Evolutionary conservation across 2,888 invertebrate genomes (phyloP), one percentile per base, ranked within the genome.

Genomic region (Seira ritae): DNA sequence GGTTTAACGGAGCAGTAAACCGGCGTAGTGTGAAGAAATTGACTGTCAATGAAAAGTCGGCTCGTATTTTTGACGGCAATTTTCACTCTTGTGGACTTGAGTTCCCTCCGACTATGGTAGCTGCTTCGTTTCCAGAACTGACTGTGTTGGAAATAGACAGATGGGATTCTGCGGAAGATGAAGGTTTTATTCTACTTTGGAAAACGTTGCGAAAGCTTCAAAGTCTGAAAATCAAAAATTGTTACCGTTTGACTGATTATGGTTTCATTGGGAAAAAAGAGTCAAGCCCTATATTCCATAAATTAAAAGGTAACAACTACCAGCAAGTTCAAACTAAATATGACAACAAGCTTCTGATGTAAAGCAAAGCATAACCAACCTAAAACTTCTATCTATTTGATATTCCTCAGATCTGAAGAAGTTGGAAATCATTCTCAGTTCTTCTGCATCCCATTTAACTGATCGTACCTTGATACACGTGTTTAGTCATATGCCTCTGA

Each of bases 181-280:
- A 67, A 67, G 67, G 67, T 17, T 67, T 67, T 67, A 6, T 67
- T 17, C 31, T 67, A 4, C 31, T 67, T 31, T 67, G 67, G 67
- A 31, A 37, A 67, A 17, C 67, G 17, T 20, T 67, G 0, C 24
- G 31, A 23, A 24, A 31, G 2, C 67, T 67, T 10, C n/a, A 0
- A 6, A 31, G 2, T 31, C 17, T 67, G 6, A 67, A 67, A 17
- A 4, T 67, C 6, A 67, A 67, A 31, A 67, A 67, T 31, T 67
- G 67, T 37, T 67, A 31, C 17, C 67, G 67, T 31, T 10, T 67
- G 31, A 67, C 67, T 31, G 67, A 67, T 31, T 67, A 67, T n/a
- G 67, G 67, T 17, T 67, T 67, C 37, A 31, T 67, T 67, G 67
- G 67, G 19, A 67, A 67, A n/a, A 67, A 19, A n/a, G 67, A 67